Evolutionary conservation across 2,113 vertebrate species (phyloP), one percentile per base, ranked within the genome.

Genomic region (Tychaedon coryphoeus): DNA sequence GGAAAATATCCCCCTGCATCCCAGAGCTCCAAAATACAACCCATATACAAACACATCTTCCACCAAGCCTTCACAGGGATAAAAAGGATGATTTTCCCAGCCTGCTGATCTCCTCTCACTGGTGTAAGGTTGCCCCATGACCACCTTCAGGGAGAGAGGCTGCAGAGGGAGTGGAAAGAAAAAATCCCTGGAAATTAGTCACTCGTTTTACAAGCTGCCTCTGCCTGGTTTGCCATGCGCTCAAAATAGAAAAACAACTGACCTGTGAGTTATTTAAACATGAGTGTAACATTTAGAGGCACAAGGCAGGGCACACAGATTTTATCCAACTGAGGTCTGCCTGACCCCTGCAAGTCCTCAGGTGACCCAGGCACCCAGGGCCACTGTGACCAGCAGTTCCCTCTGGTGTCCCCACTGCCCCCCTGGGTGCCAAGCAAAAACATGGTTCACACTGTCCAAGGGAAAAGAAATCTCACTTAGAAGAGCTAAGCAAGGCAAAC

Each of bases 221-320:
- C 85, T 54, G 72, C 79, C 88, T 94, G 84, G 71, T 95, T 97
- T 96, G 86, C 86, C 51, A n/a, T 80, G 78, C 0, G 4, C 88
- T 93, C 29, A 81, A 97, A 96, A 94, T 87, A 92, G 77, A 86
- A 93, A 62, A 93, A 51, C 93, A 94, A 94, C 91, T 97, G 94
- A 93, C 93, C 96, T 97, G 83, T 74, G 92, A 96, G 85, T 93
- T 97, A 96, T 97, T 97, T 91, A 96, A 97, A 94, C 91, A 85
- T 16, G 88, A 96, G 90, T 18, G 31, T 90, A 97, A 94, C 90
- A 90, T 94, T 97, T 89, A 91, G 93, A 94, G 88, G 83, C 81
- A 36, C 23, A 80, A 94, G 84, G 57, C 64, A 75, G 43, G 78
- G 92, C 3, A 28, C 36, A 72, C 56, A 85, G 81, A 83, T 91